Percentiles rank a stretch among this genome's conserved stretches.
Evolutionary conservation across 2,113 vertebrate genomes (phyloP).

Genomic region (Emydocephalus ijimae): DNA sequence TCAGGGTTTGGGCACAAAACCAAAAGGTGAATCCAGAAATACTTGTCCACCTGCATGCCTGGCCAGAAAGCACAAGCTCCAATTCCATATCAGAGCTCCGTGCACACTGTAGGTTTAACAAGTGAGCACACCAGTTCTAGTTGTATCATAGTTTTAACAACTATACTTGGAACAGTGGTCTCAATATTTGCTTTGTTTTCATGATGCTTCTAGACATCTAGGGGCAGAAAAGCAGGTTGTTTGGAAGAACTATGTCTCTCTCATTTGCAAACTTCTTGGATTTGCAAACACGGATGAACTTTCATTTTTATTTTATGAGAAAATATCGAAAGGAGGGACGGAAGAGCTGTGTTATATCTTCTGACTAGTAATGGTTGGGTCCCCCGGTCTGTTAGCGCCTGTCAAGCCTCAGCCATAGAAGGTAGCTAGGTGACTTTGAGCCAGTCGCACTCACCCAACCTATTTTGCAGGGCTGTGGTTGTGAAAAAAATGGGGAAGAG

Average conservation of each 20-base stretch:
- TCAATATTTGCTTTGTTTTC: not conserved
- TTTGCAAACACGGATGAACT: not conserved
- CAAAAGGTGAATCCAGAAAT: not conserved
- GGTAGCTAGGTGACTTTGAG: not conserved
- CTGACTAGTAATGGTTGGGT: not conserved
- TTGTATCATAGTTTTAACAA: not conserved
- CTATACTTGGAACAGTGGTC: not conserved
- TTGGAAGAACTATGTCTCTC: not conserved
- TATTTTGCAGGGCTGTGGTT: not conserved
- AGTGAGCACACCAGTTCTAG: not conserved
- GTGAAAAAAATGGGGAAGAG: no score
- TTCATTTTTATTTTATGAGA: not conserved
- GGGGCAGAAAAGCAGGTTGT: not conserved
- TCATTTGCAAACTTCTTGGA: not conserved
- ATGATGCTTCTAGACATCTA: not conserved
- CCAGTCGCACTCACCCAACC: not conserved
- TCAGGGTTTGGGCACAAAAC: not conserved
- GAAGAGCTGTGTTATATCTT: not conserved
- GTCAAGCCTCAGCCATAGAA: not conserved
- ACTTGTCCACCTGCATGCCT: not conserved
- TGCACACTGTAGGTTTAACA: not conserved
- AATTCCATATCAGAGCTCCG: not conserved
- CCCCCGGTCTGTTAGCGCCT: not conserved
- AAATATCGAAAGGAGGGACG: not conserved
- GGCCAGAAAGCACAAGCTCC: not conserved